phyloP scores from a whole-genome alignment of 2,113 vertebrate genomes.

The Tenebrosternarchus preto region DNA sequence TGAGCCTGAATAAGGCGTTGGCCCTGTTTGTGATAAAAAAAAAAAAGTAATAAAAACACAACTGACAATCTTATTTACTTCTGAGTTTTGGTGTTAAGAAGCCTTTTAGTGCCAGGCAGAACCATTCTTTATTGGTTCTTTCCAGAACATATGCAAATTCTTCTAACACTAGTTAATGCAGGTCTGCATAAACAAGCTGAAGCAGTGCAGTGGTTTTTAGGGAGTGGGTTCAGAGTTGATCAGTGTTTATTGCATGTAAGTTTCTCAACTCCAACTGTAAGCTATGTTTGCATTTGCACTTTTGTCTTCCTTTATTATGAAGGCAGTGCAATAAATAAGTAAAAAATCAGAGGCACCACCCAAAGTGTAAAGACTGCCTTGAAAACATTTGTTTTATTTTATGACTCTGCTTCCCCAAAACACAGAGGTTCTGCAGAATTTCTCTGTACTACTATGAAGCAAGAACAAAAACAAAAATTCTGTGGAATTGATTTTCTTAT shows the following conservation, averaged over 20 bases:
- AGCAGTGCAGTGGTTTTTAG: background rate
- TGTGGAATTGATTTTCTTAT: background rate
- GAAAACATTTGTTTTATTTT: conserved; percentile 8
- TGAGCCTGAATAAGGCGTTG: no score
- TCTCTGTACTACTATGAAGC: background rate
- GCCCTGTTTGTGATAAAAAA: no score
- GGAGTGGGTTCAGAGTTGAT: background rate
- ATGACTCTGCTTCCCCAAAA: background rate
- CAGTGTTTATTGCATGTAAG: background rate
- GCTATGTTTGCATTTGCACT: background rate
- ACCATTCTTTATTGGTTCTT: background rate
- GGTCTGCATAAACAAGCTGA: background rate
- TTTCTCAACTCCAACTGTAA: background rate
- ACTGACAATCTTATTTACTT: no score
- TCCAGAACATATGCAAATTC: background rate
- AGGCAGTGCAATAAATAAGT: background rate
- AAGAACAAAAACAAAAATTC: background rate
- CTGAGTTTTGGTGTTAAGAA: no score
- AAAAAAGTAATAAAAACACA: no score
- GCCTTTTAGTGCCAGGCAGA: no score
- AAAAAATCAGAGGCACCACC: conserved; percentile 15
- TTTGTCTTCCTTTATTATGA: background rate
- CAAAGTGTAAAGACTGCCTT: background rate
- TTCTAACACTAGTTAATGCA: background rate
- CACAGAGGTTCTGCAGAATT: background rate